Evolutionary conservation across 2,797 vertebrate species (phyloP), one percentile per base, ranked within the genome.

Genomic region (Acomys russatus): DNA sequence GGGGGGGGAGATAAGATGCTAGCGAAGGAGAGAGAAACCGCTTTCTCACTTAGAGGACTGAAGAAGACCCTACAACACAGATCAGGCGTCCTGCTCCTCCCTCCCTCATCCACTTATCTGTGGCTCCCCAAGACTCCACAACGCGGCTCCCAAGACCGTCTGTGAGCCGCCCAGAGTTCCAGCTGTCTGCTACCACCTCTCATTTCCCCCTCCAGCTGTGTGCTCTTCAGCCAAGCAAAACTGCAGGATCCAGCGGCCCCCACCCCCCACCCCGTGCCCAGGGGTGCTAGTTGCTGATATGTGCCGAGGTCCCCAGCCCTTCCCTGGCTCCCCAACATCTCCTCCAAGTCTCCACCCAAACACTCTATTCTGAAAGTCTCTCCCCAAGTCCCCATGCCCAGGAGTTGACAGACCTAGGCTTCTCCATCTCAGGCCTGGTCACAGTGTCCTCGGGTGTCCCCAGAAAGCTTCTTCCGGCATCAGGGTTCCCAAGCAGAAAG

Each of bases 21-120:
- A 22, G 25, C 0, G 10, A 11, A 22, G 63, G 15, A 9, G 10
- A 8, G 14, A 8, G 73, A 59, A 25, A 30, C n/a, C 11, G 2
- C 9, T 12, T 76, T 25, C 18, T 30, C 20, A 44, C 14, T 56
- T n/a, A 6, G 35, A 25, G 76, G 14, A 23, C 44, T 61, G 44
- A 77, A 73, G 66, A 30, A 30, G 49, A 22, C 15, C 49, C 54
- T 14, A 0, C 35, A 6, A n/a, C n/a, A 7, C 85, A 63, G 64
- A 59, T 22, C 1, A 2, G 3, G 6, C 49, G 1, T 66, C 11
- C 6, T 0, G 18, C 51, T 51, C n/a, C 51, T 84, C 23, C n/a
- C 38, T 49, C 54, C 30, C 30, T 64, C 35, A 33, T 3, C 61
- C 38, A 3, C 22, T 49, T 33, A 28, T 18, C 25, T 15, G 59